A percentile compares a stretch with the other conserved stretches of the same genome.
phyloP scores from a whole-genome alignment of 2,113 vertebrate species.

The Aythya baeri region DNA sequence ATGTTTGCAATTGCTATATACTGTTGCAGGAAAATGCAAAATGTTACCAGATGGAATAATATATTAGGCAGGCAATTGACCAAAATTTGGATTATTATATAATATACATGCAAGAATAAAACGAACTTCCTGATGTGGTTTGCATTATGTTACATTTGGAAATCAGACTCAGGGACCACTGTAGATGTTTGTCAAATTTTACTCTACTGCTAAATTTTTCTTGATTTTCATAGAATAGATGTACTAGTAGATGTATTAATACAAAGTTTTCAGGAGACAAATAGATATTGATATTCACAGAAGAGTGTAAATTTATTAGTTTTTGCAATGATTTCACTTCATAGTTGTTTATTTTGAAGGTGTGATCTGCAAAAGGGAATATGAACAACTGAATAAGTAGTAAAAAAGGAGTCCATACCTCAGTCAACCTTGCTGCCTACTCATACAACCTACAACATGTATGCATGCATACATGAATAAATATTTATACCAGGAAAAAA shows the following conservation, averaged over 20 bases:
- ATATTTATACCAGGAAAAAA: neutral
- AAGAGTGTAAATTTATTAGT: neutral
- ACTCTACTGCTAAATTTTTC: neutral
- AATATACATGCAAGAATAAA: neutral
- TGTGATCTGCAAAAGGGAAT: accelerated
- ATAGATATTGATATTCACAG: neutral
- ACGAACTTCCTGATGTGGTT: neutral
- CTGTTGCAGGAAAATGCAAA: neutral
- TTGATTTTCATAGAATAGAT: neutral
- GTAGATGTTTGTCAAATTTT: neutral
- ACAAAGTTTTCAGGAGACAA: neutral
- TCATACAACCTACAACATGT: neutral
- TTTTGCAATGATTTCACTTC: neutral
- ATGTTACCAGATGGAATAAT: neutral
- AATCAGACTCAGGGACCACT: neutral
- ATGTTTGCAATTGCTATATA: neutral
- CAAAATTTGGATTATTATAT: neutral
- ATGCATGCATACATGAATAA: neutral
- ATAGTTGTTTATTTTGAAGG: neutral
- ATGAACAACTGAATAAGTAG: neutral
- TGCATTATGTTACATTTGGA: neutral
- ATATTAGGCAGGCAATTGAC: neutral
- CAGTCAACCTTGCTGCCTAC: neutral
- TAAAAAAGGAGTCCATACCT: neutral
- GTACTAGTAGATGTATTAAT: neutral